phyloP scores from a whole-genome alignment of 2,113 vertebrate species.

The Crotalus horridus region DNA sequence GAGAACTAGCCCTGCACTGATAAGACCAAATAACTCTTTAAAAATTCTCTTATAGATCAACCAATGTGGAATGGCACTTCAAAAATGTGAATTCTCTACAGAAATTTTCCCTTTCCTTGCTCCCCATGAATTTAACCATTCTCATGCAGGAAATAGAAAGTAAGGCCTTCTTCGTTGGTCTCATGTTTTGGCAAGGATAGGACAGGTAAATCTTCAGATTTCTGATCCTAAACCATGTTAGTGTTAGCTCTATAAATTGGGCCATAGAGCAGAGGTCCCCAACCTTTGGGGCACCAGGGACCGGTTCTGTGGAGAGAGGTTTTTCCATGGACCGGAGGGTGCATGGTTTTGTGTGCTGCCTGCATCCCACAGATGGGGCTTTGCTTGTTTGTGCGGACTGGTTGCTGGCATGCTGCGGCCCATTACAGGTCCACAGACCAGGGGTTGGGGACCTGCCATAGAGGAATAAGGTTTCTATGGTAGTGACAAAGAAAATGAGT shows the following conservation, averaged over 20 bases:
- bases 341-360: no score
- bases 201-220: not conserved
- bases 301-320: no score
- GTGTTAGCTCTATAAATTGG: not conserved
- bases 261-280: not conserved
- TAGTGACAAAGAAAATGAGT: not conserved
- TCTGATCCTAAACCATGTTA: not conserved
- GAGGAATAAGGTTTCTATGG: not conserved
- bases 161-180: not conserved
- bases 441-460: not conserved
- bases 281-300: no score
- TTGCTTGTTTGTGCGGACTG: no score
- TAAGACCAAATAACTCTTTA: not conserved
- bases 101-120: not conserved
- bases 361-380: no score
- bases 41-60: not conserved
- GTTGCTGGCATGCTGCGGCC: no score
- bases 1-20: not conserved
- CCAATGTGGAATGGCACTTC: not conserved
- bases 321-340: no score
- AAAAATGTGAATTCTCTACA: not conserved
- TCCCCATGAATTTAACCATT: not conserved
- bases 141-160: not conserved
- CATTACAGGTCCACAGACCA: no score
- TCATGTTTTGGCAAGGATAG: not conserved